Evolutionary conservation across 2,113 vertebrate genomes (phyloP).

Genomic region (Lasiurus borealis): DNA sequence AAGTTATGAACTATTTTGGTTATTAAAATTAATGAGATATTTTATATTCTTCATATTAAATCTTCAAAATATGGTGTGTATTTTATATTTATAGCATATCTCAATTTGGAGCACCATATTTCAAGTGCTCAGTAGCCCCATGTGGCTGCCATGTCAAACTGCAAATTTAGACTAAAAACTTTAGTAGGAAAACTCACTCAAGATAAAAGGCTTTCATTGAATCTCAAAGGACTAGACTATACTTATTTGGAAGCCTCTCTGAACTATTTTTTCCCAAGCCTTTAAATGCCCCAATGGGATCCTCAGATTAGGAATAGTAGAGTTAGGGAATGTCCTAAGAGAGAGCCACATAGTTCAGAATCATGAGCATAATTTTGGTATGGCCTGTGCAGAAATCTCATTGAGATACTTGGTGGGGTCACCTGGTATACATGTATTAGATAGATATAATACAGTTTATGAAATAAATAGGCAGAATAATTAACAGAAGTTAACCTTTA

Average conservation of each 20-base stretch:
- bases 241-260: conserved; percentile 3
- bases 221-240: conserved; percentile 20
- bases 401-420: background rate
- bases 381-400: background rate
- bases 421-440: background rate
- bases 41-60: conserved; percentile 35
- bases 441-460: conserved; percentile 33
- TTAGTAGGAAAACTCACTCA: conserved; percentile 6
- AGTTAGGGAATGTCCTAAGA: conserved; percentile 16
- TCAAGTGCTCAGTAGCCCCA: background rate
- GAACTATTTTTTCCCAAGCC: background rate
- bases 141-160: background rate
- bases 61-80: background rate
- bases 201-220: conserved; percentile 6
- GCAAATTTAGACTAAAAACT: conserved; percentile 35
- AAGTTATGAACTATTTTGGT: background rate
- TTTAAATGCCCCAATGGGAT: conserved; percentile 43
- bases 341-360: background rate
- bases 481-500: background rate
- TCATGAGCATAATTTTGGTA: background rate
- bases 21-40: background rate
- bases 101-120: background rate
- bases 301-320: conserved; percentile 6
- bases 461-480: conserved; percentile 38
- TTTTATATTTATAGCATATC: background rate